Conservation (phyloP, 2,797 vertebrate species). For the Schizopygopsis pylzovi region DNA sequence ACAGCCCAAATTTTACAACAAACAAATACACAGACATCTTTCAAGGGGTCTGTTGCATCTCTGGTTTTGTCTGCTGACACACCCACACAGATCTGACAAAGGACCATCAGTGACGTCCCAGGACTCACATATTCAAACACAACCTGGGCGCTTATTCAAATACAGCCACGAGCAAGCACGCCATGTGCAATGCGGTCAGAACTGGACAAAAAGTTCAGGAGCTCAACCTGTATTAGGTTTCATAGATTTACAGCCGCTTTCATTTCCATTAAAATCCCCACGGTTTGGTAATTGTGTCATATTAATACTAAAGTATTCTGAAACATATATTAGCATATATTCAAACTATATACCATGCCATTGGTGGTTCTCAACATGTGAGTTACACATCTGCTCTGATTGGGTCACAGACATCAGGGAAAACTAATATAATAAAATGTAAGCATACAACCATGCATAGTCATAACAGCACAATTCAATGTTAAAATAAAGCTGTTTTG, state of each 20-base stretch:
- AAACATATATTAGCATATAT: not conserved
- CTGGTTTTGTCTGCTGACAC: conserved; percentile 56
- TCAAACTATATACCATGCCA: not conserved
- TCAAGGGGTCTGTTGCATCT: conserved; percentile 21
- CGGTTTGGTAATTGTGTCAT: not conserved
- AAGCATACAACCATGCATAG: not conserved
- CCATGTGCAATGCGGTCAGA: conserved; percentile 11
- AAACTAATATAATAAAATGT: not conserved
- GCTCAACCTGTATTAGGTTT: not conserved
- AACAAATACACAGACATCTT: conserved; percentile 36
- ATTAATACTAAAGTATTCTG: not conserved
- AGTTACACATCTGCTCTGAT: not conserved
- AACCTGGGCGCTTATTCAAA: conserved; percentile 36
- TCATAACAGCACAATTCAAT: not conserved
- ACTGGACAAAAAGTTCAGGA: not conserved
- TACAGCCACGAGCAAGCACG: conserved; percentile 15
- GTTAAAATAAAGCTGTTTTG: not conserved
- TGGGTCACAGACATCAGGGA: not conserved
- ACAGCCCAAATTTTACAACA: conserved; percentile 18
- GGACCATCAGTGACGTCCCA: conserved; percentile 35
- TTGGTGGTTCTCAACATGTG: no score
- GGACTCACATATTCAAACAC: conserved; percentile 52
- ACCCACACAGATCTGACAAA: conserved; percentile 56
- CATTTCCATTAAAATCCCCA: not conserved
- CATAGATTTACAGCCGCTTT: not conserved